Evolutionary conservation across 2,888 invertebrate genomes (phyloP).

Genomic region (Phytoseiulus persimilis): DNA sequence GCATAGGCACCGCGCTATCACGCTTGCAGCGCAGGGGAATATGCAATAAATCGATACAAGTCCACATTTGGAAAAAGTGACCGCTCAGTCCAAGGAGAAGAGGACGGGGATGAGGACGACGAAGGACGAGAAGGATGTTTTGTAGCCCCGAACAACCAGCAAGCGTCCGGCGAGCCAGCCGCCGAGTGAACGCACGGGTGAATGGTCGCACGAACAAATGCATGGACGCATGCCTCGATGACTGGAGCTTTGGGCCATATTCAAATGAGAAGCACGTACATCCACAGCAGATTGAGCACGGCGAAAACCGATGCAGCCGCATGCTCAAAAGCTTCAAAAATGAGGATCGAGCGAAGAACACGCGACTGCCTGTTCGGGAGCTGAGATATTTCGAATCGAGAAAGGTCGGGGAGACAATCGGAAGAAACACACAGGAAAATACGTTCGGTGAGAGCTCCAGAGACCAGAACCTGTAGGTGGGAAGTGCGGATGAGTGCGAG

Average conservation of each 20-base stretch:
- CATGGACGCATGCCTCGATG: background rate
- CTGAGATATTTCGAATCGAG: background rate
- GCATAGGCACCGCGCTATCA: background rate
- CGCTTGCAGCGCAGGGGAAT: constrained; percentile 15
- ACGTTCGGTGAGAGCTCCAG: background rate
- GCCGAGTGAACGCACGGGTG: background rate
- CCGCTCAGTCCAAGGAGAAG: background rate
- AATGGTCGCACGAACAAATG: background rate
- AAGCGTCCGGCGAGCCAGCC: background rate
- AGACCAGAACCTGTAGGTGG: background rate
- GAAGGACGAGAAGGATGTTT: background rate
- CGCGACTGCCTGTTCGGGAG: background rate
- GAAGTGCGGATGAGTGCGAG: background rate
- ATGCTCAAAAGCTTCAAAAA: background rate
- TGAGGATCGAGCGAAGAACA: background rate
- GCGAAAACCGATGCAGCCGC: background rate
- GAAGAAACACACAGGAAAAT: background rate
- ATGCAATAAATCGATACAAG: constrained; percentile 37
- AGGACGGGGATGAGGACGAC: background rate
- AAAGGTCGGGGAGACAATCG: background rate
- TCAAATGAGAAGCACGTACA: constrained; percentile 5
- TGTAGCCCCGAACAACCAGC: background rate
- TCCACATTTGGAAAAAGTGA: background rate
- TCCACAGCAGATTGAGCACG: background rate
- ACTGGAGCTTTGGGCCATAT: background rate